These are phyloP conservation scores for Saguinus imperator DNA, from an alignment of 2,113 vertebrate species.

Conservation along the genomic window DNA sequence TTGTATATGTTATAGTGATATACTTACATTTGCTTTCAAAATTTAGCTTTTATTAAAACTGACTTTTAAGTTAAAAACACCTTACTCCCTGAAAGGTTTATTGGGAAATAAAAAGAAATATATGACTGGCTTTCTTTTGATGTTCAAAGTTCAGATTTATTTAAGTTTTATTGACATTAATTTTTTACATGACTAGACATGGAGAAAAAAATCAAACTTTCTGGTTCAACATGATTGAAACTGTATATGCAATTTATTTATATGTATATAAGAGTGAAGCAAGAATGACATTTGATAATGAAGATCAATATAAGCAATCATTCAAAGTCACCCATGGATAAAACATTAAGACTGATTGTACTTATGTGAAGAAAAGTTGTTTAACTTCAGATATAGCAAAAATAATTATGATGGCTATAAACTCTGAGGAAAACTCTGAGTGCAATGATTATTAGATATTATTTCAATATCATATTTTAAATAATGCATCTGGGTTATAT, in stretches of 20 bases:
- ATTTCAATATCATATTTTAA: neutral
- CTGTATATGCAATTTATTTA: neutral
- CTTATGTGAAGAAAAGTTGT: neutral
- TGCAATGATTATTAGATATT: neutral
- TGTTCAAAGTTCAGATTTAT: constrained; percentile 26
- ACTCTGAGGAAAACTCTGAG: neutral
- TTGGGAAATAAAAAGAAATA: neutral
- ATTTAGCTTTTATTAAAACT: neutral
- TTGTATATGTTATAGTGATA: neutral
- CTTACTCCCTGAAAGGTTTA: neutral
- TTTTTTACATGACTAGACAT: constrained; percentile 22
- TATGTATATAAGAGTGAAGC: neutral
- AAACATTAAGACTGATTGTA: neutral
- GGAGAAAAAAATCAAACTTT: neutral
- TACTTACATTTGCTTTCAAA: neutral
- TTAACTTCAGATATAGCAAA: neutral
- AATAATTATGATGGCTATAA: neutral
- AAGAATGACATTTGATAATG: neutral
- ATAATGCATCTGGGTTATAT: neutral
- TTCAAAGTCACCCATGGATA: neutral
- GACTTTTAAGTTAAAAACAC: neutral
- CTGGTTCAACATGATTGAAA: constrained; percentile 42
- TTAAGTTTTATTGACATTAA: constrained; percentile 56
- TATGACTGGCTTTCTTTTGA: constrained; percentile 20
- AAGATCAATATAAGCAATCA: constrained; percentile 39